Conservation (phyloP, 2,113 vertebrate genomes). For the Diadophis punctatus region DNA sequence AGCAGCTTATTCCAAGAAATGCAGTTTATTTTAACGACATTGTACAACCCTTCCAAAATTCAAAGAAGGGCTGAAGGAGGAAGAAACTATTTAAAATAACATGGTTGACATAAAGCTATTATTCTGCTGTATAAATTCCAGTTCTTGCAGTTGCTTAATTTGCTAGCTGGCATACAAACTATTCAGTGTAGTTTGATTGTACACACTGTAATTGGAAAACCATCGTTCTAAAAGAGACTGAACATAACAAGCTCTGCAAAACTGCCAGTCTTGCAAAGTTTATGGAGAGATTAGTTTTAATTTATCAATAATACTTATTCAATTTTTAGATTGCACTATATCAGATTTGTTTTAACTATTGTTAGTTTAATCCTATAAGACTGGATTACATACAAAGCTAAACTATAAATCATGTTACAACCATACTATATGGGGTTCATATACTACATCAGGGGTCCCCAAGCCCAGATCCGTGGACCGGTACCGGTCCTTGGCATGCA, state of each 20-base stretch:
- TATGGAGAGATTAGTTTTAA: background rate
- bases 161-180: background rate
- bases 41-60: background rate
- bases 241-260: background rate
- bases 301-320: background rate
- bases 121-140: background rate
- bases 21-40: background rate
- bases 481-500: background rate
- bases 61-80: background rate
- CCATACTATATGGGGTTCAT: background rate
- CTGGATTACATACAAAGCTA: background rate
- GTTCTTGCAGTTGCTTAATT: background rate
- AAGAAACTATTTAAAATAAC: background rate
- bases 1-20: background rate
- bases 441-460: background rate
- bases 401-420: background rate
- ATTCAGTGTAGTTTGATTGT: background rate
- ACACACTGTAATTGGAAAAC: background rate
- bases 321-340: background rate
- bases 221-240: background rate
- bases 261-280: background rate
- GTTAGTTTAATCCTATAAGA: background rate
- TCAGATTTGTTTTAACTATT: background rate
- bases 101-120: background rate
- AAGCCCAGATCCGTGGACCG: background rate